Percentiles rank a stretch among this genome's conserved stretches.
phyloP scores from a whole-genome alignment of 2,113 vertebrate species.

The Neotoma lepida region DNA sequence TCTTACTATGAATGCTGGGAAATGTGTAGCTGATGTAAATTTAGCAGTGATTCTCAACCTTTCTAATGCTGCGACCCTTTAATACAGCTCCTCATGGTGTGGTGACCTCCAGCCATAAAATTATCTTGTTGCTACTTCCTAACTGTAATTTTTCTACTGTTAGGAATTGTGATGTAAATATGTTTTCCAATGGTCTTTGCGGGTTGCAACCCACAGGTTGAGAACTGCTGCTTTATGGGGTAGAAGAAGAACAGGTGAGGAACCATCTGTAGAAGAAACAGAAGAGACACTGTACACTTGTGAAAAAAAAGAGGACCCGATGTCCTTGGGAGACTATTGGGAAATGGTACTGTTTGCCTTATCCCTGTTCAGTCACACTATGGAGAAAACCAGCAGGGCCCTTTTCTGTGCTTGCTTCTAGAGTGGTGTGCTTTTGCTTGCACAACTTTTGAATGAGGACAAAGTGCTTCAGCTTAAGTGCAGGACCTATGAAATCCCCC shows the following conservation, averaged over 20 bases:
- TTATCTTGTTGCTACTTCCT: not conserved
- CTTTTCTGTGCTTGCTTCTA: constrained; percentile 79
- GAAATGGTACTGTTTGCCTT: not conserved
- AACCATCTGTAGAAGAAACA: not conserved
- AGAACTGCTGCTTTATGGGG: not conserved
- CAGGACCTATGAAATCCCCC: constrained; percentile 97
- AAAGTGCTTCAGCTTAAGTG: constrained; percentile 95
- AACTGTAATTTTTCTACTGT: not conserved
- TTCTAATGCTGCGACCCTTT: not conserved
- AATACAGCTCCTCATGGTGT: not conserved
- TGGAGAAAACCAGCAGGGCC: not conserved
- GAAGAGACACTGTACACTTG: not conserved
- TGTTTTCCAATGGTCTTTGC: not conserved
- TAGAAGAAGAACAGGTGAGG: not conserved
- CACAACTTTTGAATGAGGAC: constrained; percentile 97
- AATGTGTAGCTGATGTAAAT: not conserved
- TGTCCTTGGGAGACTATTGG: not conserved
- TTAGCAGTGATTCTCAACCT: not conserved
- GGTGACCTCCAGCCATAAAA: not conserved
- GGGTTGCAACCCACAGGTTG: not conserved
- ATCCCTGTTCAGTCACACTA: accelerated
- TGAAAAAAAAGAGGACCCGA: not conserved
- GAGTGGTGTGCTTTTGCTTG: constrained; percentile 95
- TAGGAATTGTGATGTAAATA: not conserved
- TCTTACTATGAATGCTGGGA: not conserved